These are phyloP conservation scores for Argyrosomus japonicus DNA, from an alignment of 2,113 vertebrate genomes.

Conservation along the genomic window DNA sequence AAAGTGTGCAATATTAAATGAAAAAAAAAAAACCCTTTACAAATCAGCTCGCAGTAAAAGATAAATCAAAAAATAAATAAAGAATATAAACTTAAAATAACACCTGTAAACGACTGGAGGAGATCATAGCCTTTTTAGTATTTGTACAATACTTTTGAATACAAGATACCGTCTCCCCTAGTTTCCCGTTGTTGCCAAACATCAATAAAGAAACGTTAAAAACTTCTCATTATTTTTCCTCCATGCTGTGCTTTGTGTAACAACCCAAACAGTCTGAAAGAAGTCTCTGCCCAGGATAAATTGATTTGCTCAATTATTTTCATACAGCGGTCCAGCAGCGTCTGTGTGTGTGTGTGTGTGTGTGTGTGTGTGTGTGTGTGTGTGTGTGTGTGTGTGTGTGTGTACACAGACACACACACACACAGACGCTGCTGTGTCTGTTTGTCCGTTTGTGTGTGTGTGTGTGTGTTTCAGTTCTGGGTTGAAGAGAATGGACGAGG, in stretches of 20 bases:
- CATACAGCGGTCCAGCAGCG: neutral
- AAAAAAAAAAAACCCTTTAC: neutral
- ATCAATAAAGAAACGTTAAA: slow-evolving; percentile 41
- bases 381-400: slow-evolving; percentile 20
- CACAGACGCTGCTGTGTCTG: neutral
- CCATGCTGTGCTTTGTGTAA: slow-evolving; percentile 54
- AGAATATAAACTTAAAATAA: neutral
- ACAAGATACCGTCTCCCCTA: neutral
- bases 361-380: neutral
- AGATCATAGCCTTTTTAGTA: slow-evolving; percentile 37
- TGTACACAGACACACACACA: neutral
- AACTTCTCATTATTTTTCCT: slow-evolving; percentile 63
- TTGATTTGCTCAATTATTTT: slow-evolving; percentile 44
- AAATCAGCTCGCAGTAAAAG: neutral
- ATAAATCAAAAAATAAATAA: slow-evolving; percentile 3
- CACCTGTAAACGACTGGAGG: slow-evolving; percentile 1
- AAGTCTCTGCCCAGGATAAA: slow-evolving; percentile 32
- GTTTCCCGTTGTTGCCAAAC: slow-evolving; percentile 29
- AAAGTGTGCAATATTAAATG: neutral
- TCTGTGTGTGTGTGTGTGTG: neutral
- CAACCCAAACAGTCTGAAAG: slow-evolving; percentile 32
- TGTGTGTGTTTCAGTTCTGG: slow-evolving; percentile 26
- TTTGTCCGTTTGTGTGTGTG: neutral
- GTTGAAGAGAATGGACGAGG: slow-evolving; percentile 37
- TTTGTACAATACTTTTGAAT: neutral